Percentiles rank a stretch among this genome's conserved stretches.
Conservation (phyloP, 2,888 invertebrate genomes). For the Callimorpha dominula region DNA sequence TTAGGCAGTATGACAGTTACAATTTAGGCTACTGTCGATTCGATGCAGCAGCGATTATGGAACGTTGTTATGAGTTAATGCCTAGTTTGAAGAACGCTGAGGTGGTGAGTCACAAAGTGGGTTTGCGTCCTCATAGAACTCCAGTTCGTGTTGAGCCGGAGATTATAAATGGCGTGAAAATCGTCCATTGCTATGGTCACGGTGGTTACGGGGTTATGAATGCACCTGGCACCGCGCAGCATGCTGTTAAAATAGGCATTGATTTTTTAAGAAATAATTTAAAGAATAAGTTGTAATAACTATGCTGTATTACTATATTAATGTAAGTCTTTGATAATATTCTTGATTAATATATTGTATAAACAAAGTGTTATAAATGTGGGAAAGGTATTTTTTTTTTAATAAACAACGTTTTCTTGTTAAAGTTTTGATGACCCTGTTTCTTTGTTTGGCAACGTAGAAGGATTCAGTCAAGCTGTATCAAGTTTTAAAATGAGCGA, state of each 20-base stretch:
- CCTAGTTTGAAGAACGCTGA: constrained; percentile 89
- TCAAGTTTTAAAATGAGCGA: background rate
- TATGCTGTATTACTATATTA: too few species aligned
- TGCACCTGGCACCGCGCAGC: constrained; percentile 94
- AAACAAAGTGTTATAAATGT: too few species aligned
- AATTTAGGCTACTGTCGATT: constrained; percentile 89
- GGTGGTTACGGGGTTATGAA: constrained; percentile 97
- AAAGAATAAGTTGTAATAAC: constrained; percentile 67
- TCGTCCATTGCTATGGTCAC: constrained; percentile 98
- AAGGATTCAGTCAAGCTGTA: background rate
- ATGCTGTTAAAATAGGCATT: constrained; percentile 90
- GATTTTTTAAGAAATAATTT: constrained; percentile 80
- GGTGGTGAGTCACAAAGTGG: constrained; percentile 89
- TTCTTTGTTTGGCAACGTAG: background rate
- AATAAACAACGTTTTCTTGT: background rate
- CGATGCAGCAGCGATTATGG: constrained; percentile 92
- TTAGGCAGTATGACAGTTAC: constrained; percentile 93
- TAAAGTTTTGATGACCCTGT: background rate
- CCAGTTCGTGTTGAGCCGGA: constrained; percentile 91
- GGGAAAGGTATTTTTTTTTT: too few species aligned
- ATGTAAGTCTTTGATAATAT: background rate
- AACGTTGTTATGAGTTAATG: constrained; percentile 91
- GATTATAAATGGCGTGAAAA: constrained; percentile 76
- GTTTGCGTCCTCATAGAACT: constrained; percentile 93
- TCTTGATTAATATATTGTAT: background rate